Base-by-base conservation (phyloP, 1,140 invertebrate species). In the Macrosteles quadrilineatus region DNA sequence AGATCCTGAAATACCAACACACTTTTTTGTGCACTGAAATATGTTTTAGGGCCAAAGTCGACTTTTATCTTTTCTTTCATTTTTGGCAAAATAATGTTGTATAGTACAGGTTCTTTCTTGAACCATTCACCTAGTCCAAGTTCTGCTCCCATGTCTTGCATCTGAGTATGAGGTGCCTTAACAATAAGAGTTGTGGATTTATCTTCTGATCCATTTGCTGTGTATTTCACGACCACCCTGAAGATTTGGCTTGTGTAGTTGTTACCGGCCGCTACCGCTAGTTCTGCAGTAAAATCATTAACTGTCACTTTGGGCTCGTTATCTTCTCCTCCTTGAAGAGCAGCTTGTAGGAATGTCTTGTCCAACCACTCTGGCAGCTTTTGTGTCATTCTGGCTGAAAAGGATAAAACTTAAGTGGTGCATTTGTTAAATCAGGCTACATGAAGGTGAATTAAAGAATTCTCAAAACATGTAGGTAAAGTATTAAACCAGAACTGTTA, bases 261-360 rank as follows among this genome's bases (percentile, higher is more conserved):
- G 25, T 63, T 9, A 12, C 59, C 59, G 4, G 59, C 59, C n/a
- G n/a, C 27, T 4, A 63, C 31, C 2, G 59, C 59, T 4, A 27
- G 27, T 1, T 14, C n/a, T 31, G 30, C 29, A 4, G 29, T 31
- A 19, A 63, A 63, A 3, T 11, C 29, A 3, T 25, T 27, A 14
- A 63, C 29, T 6, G 1, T 31, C 23, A 63, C 59, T 63, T 63
- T 32, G 2, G 59, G 30, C 29, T 63, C 59, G 2, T 31, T 63
- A 4, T 63, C 59, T 63, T 63, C 59, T n/a, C n/a, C n/a, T 31
- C 59, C 59, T 63, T 63, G 59, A 31, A 63, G 27, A 31, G 31
- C 59, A 1, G 27, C 31, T 17, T 19, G 9, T 11, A 63, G 30
- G 17, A 63, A 31, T 4, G 29, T 17, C n/a, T 32, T 29, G 30